Conservation (phyloP, 2,113 vertebrate genomes). For the Anguilla rostrata region DNA sequence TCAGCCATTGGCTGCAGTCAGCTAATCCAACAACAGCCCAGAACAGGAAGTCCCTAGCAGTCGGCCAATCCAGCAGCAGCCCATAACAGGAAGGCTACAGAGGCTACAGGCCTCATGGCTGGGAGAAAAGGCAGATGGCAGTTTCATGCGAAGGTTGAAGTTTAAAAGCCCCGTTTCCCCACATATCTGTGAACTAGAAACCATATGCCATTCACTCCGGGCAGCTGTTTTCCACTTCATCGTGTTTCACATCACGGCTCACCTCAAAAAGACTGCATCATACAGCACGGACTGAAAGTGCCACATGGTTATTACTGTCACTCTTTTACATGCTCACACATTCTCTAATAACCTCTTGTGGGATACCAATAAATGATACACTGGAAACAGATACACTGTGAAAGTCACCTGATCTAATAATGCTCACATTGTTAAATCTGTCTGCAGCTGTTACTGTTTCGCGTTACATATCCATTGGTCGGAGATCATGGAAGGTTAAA, state of each 20-base stretch:
- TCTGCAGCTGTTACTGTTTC: neutral
- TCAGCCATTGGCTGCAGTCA: neutral
- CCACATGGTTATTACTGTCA: neutral
- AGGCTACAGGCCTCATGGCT: slow-evolving; percentile 3
- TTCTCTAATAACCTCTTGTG: neutral
- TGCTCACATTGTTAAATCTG: neutral
- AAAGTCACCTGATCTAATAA: neutral
- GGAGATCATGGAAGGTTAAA: neutral
- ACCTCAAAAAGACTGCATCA: neutral
- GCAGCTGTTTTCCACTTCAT: slow-evolving; percentile 6
- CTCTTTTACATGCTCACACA: neutral
- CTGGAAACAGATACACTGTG: neutral
- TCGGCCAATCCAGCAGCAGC: neutral
- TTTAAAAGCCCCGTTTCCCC: neutral
- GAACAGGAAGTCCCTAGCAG: slow-evolving; percentile 5
- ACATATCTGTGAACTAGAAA: neutral
- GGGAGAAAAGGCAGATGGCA: slow-evolving; percentile 14
- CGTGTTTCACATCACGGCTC: slow-evolving; percentile 3
- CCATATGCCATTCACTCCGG: neutral
- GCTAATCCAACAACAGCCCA: neutral
- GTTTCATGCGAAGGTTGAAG: slow-evolving; percentile 12
- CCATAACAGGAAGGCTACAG: slow-evolving; percentile 12
- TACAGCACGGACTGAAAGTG: neutral
- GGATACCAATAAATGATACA: neutral
- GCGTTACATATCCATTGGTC: neutral